A percentile compares a stretch with the other conserved stretches of the same genome.
Evolutionary conservation across 2,113 vertebrate genomes (phyloP).

Genomic region (Rhynchopsitta pachyrhyncha): DNA sequence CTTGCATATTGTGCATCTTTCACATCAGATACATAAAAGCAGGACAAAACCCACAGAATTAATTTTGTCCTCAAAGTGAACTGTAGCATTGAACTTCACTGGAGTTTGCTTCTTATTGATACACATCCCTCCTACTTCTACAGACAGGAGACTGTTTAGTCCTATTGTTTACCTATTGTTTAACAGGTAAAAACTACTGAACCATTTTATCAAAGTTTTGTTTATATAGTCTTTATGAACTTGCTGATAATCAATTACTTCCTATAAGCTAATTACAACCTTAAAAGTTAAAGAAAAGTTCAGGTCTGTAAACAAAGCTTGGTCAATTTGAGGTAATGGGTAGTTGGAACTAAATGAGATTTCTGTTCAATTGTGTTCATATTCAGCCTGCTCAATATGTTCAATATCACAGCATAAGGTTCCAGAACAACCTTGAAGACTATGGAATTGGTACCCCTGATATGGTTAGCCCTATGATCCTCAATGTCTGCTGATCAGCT

Average conservation of each 20-base stretch:
- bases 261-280: background rate
- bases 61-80: background rate
- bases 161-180: too few species aligned
- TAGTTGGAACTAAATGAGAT: background rate
- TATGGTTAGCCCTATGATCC: background rate
- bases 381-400: background rate
- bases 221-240: constrained; percentile 16
- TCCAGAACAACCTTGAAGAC: background rate
- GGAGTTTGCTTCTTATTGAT: background rate
- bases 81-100: background rate
- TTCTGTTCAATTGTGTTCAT: background rate
- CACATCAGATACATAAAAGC: background rate
- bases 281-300: background rate
- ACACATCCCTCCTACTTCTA: background rate
- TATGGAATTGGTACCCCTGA: background rate
- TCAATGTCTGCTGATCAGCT: background rate
- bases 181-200: background rate
- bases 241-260: background rate
- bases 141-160: too few species aligned
- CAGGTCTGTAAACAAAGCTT: constrained; percentile 1
- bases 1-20: background rate
- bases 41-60: background rate
- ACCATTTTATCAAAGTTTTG: background rate
- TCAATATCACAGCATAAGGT: background rate
- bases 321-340: background rate